A percentile compares a stretch with the other conserved stretches of the same genome.
phyloP scores from a whole-genome alignment of 35 echinoderm and acorn worm genomes.

The Strongylocentrotus purpuratus region DNA sequence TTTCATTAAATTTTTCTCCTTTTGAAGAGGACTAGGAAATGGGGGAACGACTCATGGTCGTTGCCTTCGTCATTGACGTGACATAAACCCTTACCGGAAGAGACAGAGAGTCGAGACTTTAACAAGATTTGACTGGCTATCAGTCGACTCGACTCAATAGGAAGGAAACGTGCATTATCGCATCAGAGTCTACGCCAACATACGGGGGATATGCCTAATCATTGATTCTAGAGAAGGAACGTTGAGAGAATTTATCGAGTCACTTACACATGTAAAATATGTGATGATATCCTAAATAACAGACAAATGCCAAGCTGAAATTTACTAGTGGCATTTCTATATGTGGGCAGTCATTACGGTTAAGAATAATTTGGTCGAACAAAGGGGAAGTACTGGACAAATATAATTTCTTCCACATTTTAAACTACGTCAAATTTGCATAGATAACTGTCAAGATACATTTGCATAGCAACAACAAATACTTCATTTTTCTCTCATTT shows the following conservation, averaged over 20 bases:
- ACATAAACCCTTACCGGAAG: background rate
- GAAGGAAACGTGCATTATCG: background rate
- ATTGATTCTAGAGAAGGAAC: background rate
- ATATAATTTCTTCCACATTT: no score
- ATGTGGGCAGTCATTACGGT: no score
- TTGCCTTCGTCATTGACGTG: background rate
- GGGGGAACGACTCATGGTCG: background rate
- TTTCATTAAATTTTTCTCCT: background rate
- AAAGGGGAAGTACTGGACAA: no score
- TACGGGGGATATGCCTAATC: background rate
- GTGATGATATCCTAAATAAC: no score
- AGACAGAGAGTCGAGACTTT: background rate
- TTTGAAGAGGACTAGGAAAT: background rate
- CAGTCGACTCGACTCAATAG: background rate
- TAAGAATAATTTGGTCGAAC: no score
- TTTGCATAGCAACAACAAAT: no score
- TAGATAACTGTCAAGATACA: no score
- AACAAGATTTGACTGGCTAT: slow-evolving; percentile 8
- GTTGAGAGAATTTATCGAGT: background rate
- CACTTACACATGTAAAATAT: background rate
- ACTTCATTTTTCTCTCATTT: no score
- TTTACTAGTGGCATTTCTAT: no score
- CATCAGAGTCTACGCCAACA: background rate
- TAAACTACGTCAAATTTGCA: no score
- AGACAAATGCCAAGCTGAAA: no score